A percentile compares a stretch with the other conserved stretches of the same genome.
Conservation (phyloP, 2,888 invertebrate species). For the Rotaria socialis region DNA sequence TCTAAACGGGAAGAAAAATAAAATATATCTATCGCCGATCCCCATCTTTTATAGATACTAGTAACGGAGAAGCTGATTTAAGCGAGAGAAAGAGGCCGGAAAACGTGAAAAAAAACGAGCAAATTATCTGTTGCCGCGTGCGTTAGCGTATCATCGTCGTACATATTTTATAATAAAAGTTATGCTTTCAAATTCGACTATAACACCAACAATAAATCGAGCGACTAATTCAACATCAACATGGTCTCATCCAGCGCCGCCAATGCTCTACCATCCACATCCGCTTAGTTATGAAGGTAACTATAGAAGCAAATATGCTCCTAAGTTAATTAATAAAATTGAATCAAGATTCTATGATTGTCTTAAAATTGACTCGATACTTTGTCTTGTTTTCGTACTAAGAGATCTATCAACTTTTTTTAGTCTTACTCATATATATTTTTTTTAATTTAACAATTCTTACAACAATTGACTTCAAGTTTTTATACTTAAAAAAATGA, state of each 20-base stretch:
- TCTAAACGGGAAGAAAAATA: not conserved
- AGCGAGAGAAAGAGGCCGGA: constrained; percentile 8
- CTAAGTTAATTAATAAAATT: too few species aligned
- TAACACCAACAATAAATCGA: constrained; percentile 1
- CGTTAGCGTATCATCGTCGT: constrained; percentile 21
- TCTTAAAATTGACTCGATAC: too few species aligned
- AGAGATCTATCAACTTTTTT: too few species aligned
- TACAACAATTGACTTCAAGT: not conserved
- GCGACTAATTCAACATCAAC: not conserved
- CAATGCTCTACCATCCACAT: not conserved
- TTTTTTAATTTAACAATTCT: not conserved
- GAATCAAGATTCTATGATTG: too few species aligned
- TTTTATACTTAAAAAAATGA: not conserved
- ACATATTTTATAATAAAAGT: not conserved
- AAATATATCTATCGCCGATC: constrained; percentile 1
- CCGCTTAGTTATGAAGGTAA: not conserved
- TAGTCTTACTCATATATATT: not conserved
- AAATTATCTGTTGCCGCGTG: constrained; percentile 5
- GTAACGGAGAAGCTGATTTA: constrained; percentile 20
- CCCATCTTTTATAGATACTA: constrained; percentile 4
- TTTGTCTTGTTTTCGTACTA: too few species aligned
- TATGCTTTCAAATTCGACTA: constrained; percentile 15
- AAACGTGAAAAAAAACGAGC: constrained; percentile 13
- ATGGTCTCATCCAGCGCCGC: constrained; percentile 4
- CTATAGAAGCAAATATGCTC: not conserved